Percentiles rank a stretch among this genome's conserved stretches.
phyloP scores from a whole-genome alignment of 2,113 vertebrate species.

The Ifrita kowaldi region DNA sequence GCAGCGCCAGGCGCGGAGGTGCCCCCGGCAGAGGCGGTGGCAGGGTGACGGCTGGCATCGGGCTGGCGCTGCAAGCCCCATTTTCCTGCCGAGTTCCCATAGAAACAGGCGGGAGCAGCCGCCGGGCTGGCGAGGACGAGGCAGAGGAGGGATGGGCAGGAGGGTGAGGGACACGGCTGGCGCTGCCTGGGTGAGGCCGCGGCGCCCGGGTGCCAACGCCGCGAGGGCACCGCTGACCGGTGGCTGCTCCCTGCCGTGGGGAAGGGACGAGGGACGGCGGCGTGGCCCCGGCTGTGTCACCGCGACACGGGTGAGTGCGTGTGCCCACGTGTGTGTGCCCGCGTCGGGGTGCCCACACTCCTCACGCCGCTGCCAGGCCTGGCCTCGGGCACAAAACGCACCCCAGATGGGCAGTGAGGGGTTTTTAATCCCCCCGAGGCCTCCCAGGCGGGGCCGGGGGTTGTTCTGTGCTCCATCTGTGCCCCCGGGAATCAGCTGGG shows the following conservation, averaged over 20 bases:
- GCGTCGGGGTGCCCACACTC: rapidly evolving
- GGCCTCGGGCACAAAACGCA: neutral
- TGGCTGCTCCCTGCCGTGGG: rapidly evolving
- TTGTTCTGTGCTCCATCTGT: neutral
- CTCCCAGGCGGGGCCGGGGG: neutral
- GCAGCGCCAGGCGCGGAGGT: neutral
- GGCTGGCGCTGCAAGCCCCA: constrained; percentile 11
- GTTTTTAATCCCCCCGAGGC: neutral
- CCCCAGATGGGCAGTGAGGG: neutral
- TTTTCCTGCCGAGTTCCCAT: constrained; percentile 70
- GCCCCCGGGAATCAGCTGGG: neutral
- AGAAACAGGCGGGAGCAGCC: constrained; percentile 64
- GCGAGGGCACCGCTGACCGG: rapidly evolving
- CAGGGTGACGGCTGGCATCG: neutral
- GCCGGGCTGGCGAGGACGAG: constrained; percentile 13
- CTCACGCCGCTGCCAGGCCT: neutral
- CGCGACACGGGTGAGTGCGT: rapidly evolving
- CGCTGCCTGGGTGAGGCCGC: rapidly evolving
- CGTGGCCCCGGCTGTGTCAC: neutral
- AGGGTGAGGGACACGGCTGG: neutral
- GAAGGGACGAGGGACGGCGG: neutral
- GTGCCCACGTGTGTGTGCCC: rapidly evolving
- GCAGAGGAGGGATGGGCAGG: neutral
- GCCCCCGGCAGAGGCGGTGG: neutral
- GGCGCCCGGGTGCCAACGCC: rapidly evolving